A percentile compares a stretch with the other conserved stretches of the same genome.
These are phyloP conservation scores for Leptinotarsa undecemlineata DNA, from an alignment of 1,140 invertebrate species.

Conservation along the genomic window DNA sequence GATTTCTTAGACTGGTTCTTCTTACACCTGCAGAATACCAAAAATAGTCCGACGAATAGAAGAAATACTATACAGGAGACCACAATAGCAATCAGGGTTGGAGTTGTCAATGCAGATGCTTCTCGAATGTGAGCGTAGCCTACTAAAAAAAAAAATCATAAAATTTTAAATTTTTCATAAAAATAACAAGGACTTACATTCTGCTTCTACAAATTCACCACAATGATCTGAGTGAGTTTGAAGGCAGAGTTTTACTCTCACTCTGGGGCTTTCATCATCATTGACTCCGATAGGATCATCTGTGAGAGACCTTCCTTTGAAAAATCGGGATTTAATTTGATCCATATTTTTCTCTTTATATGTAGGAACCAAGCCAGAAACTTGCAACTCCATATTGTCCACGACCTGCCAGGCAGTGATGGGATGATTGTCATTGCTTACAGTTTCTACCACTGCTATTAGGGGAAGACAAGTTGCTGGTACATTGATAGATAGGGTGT, in stretches of 20 bases:
- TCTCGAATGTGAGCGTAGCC: slow-evolving; percentile 79
- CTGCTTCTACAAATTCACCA: slow-evolving; percentile 78
- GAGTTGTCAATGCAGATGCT: slow-evolving; percentile 73
- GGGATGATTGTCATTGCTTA: slow-evolving; percentile 61
- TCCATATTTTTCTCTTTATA: slow-evolving; percentile 70
- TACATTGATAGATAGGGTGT: slow-evolving; percentile 75
- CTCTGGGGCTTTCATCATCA: slow-evolving; percentile 67
- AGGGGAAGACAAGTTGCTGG: slow-evolving; percentile 74
- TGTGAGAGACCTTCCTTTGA: slow-evolving; percentile 56
- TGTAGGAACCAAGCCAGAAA: slow-evolving; percentile 68
- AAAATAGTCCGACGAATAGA: slow-evolving; percentile 73
- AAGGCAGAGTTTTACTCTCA: slow-evolving; percentile 79
- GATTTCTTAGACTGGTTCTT: slow-evolving; percentile 74
- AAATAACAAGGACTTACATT: slow-evolving; percentile 65
- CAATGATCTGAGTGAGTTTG: slow-evolving; percentile 77
- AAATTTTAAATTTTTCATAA: not conserved
- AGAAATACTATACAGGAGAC: slow-evolving; percentile 81
- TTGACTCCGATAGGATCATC: slow-evolving; percentile 58
- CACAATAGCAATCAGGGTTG: slow-evolving; percentile 78
- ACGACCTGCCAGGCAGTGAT: slow-evolving; percentile 71
- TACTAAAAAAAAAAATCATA: slow-evolving; percentile 60
- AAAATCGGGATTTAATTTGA: slow-evolving; percentile 54
- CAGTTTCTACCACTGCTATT: slow-evolving; percentile 71
- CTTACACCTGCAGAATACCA: slow-evolving; percentile 86
- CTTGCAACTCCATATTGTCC: slow-evolving; percentile 68